A percentile compares a stretch with the other conserved stretches of the same genome.
phyloP scores from a whole-genome alignment of 1,140 invertebrate genomes.

The Chrysomallon squamiferum region DNA sequence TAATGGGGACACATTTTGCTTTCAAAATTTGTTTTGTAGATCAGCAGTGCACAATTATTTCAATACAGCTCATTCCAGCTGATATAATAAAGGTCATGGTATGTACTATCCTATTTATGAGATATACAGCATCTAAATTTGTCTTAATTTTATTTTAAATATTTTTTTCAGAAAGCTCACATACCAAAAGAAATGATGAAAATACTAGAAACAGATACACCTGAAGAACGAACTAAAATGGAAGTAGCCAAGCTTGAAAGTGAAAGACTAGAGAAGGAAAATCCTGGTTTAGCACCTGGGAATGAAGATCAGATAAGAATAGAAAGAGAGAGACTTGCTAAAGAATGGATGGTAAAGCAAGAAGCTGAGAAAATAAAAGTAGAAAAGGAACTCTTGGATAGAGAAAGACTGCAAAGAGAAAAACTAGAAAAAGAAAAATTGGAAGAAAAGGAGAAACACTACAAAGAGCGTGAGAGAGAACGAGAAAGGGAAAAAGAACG shows the following conservation, averaged over 20 bases:
- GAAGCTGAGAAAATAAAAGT: neutral
- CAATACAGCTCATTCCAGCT: no score
- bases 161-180: slow-evolving; percentile 16
- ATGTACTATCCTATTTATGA: no score
- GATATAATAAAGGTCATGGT: no score
- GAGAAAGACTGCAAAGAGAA: neutral
- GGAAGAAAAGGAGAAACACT: slow-evolving; percentile 1
- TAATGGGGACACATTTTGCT: no score
- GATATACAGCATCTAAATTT: no score
- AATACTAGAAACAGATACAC: slow-evolving; percentile 11
- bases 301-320: neutral
- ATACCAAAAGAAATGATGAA: slow-evolving; percentile 13
- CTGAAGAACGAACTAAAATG: neutral
- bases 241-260: neutral
- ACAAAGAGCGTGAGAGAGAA: neutral
- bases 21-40: no score
- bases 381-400: neutral
- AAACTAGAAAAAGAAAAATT: slow-evolving; percentile 4
- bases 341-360: neutral
- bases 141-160: no score
- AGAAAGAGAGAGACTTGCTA: neutral
- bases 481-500: slow-evolving; percentile 1
- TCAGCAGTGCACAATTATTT: no score
- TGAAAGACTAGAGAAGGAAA: neutral
- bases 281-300: neutral